phyloP scores from a whole-genome alignment of 1,140 invertebrate species.

The Aphaenogaster floridana region DNA sequence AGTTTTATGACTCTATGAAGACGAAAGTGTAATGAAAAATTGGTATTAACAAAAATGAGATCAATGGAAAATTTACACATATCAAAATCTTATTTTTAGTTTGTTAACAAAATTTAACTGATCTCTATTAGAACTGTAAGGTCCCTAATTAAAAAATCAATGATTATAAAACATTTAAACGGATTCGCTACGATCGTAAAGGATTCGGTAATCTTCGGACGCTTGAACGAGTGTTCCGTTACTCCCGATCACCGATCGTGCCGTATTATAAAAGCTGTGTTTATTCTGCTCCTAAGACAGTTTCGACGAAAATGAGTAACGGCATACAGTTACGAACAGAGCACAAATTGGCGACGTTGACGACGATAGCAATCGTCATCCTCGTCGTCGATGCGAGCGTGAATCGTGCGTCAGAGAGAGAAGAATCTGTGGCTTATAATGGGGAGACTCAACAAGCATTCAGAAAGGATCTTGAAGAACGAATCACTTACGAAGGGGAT shows the following conservation, averaged over 20 bases:
- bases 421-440: not conserved
- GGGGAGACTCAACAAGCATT: not conserved
- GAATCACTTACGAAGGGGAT: conserved; percentile 86
- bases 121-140: not conserved
- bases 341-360: conserved; percentile 57
- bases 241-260: conserved; percentile 75
- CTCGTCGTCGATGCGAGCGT: conserved; percentile 35
- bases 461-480: conserved; percentile 72
- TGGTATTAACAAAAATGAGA: not conserved
- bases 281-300: conserved; percentile 70
- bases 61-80: not conserved
- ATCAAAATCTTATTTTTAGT: not conserved
- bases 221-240: conserved; percentile 79
- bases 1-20: not conserved
- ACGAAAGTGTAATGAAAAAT: not conserved
- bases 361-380: conserved; percentile 52
- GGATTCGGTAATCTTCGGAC: conserved; percentile 34
- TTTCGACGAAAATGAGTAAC: conserved; percentile 64
- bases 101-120: not conserved
- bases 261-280: conserved; percentile 85
- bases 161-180: conserved; percentile 28
- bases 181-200: not conserved
- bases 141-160: conserved; percentile 42
- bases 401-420: not conserved
- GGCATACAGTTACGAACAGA: conserved; percentile 19